These are phyloP conservation scores for Megalurothrips usitatus DNA, from an alignment of 2,888 invertebrate species.

Conservation along the genomic window DNA sequence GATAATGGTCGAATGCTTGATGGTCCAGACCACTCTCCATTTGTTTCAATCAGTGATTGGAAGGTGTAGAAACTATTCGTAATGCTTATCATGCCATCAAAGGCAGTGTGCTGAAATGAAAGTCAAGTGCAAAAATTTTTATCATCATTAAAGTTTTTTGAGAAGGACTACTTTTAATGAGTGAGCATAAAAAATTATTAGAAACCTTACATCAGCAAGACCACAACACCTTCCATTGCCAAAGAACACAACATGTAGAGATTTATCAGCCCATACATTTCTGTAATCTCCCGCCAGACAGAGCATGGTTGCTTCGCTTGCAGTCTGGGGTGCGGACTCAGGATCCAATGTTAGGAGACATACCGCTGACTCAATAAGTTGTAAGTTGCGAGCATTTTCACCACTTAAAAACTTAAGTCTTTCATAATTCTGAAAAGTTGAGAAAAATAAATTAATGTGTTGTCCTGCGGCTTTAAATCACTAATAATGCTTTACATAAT, in stretches of 20 bases:
- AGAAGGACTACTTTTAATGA: background rate
- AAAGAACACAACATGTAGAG: conserved; percentile 48
- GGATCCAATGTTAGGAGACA: conserved; percentile 47
- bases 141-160: background rate
- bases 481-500: background rate
- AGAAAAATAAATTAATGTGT: background rate
- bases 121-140: conserved; percentile 35
- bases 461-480: too few relatives aligned
- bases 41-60: conserved; percentile 37
- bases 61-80: conserved; percentile 44
- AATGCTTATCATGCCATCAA: conserved; percentile 48
- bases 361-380: conserved; percentile 47
- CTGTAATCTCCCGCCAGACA: conserved; percentile 50
- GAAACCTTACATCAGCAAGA: conserved; percentile 52
- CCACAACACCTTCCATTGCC: conserved; percentile 51
- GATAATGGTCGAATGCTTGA: conserved; percentile 38
- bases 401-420: conserved; percentile 45
- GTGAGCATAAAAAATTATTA: background rate
- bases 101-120: conserved; percentile 46
- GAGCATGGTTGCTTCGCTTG: conserved; percentile 45
- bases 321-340: conserved; percentile 42
- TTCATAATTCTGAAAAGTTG: conserved; percentile 46
- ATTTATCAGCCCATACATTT: conserved; percentile 59
- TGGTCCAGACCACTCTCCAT: conserved; percentile 34
- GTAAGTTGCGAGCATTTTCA: conserved; percentile 45